Conservation (phyloP, 2,888 invertebrate genomes). For the Sipunculus nudus region DNA sequence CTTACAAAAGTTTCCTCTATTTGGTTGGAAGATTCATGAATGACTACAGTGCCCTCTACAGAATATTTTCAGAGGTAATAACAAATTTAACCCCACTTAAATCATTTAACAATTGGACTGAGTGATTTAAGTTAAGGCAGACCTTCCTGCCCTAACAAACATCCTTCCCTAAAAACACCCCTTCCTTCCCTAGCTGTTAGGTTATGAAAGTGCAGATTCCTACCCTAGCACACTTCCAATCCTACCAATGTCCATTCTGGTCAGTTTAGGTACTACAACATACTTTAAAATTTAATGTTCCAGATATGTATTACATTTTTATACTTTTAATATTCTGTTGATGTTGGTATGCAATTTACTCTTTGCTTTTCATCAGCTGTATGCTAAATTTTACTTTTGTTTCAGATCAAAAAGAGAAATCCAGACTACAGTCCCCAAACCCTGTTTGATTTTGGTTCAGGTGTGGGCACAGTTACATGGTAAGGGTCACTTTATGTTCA, state of each 20-base stretch:
- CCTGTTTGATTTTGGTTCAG: slow-evolving; percentile 92
- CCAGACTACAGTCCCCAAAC: slow-evolving; percentile 78
- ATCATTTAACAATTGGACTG: not conserved
- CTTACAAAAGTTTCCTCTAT: slow-evolving; percentile 76
- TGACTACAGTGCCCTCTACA: slow-evolving; percentile 79
- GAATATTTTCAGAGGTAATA: slow-evolving; percentile 77
- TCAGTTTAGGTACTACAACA: too few relatives aligned
- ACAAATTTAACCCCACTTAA: not conserved
- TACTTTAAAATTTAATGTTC: too few relatives aligned
- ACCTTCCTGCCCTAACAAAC: too few relatives aligned
- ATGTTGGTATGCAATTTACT: too few relatives aligned
- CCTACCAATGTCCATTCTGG: too few relatives aligned
- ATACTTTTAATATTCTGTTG: too few relatives aligned
- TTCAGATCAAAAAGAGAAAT: slow-evolving; percentile 72
- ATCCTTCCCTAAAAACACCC: too few relatives aligned
- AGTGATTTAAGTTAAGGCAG: not conserved
- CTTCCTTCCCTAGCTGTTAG: too few relatives aligned
- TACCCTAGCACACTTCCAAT: too few relatives aligned
- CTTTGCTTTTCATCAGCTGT: not conserved
- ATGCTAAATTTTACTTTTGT: not conserved
- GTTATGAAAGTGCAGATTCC: too few relatives aligned
- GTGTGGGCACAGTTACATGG: slow-evolving; percentile 87
- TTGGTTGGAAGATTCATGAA: slow-evolving; percentile 76
- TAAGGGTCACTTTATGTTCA: slow-evolving; percentile 48
- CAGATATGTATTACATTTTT: too few relatives aligned